Conservation (phyloP, 2,797 vertebrate species). For the Orestias chungarensis region DNA sequence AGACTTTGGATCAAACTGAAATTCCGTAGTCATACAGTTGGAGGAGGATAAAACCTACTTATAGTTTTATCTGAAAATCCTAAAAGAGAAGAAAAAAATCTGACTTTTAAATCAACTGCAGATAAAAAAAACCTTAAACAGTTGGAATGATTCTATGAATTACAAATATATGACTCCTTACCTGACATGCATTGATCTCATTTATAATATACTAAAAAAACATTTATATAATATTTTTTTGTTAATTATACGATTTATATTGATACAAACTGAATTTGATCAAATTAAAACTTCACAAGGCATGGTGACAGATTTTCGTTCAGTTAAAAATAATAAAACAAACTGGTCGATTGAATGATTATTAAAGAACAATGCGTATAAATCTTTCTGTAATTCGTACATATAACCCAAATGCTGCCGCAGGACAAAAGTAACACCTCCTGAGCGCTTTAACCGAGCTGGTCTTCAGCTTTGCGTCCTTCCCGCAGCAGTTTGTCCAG, state of each 20-base stretch:
- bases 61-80: neutral
- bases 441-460: neutral
- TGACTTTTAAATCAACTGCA: neutral
- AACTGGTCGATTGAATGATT: neutral
- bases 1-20: constrained; percentile 18
- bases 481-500: neutral
- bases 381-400: neutral
- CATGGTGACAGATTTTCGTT: neutral
- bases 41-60: neutral
- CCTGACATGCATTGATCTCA: neutral
- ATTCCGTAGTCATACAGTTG: constrained; percentile 4
- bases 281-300: neutral
- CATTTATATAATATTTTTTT: neutral
- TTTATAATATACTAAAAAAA: neutral
- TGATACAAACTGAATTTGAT: neutral
- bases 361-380: neutral
- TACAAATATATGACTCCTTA: neutral
- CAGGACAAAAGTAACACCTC: no score
- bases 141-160: neutral
- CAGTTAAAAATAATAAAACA: neutral
- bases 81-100: neutral
- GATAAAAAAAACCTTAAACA: neutral
- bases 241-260: neutral
- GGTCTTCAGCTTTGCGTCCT: neutral
- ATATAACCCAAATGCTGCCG: neutral